Evolutionary conservation across 1,140 invertebrate species (phyloP).

Genomic region (Bombus confusus): DNA sequence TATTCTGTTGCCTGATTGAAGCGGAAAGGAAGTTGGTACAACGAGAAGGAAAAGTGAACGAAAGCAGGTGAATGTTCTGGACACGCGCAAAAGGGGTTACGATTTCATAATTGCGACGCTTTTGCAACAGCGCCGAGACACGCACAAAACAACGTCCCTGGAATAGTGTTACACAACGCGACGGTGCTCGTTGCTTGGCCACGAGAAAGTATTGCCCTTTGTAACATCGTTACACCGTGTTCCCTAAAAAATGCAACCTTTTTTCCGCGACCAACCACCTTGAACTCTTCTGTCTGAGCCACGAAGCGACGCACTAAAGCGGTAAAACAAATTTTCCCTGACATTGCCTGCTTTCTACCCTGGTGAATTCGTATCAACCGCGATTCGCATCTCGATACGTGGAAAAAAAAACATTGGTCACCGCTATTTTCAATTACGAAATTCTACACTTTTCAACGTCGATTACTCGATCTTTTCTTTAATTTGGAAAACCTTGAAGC

Average conservation of each 20-base stretch:
- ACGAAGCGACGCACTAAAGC: neutral
- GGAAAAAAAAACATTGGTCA: neutral
- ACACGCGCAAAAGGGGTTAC: neutral
- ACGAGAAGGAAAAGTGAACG: neutral
- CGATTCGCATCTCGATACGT: neutral
- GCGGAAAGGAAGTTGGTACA: neutral
- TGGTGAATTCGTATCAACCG: neutral
- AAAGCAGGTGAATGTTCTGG: neutral
- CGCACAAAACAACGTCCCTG: slow-evolving; percentile 30
- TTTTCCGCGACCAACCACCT: neutral
- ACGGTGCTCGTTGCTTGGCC: too few species aligned
- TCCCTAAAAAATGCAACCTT: neutral
- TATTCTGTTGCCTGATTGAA: neutral
- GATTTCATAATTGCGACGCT: slow-evolving; percentile 47
- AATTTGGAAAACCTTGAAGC: neutral
- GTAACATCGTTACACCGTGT: neutral
- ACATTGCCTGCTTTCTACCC: neutral
- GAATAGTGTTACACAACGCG: slow-evolving; percentile 33
- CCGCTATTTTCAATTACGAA: neutral
- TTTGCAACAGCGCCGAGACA: neutral
- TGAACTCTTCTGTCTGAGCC: too few species aligned
- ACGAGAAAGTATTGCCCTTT: slow-evolving; percentile 36
- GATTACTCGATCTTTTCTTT: neutral
- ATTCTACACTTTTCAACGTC: neutral
- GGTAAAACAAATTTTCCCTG: slow-evolving; percentile 19